These are phyloP conservation scores for Gallinago jamesoni DNA, from an alignment of 2,113 vertebrate genomes.

Conservation along the genomic window DNA sequence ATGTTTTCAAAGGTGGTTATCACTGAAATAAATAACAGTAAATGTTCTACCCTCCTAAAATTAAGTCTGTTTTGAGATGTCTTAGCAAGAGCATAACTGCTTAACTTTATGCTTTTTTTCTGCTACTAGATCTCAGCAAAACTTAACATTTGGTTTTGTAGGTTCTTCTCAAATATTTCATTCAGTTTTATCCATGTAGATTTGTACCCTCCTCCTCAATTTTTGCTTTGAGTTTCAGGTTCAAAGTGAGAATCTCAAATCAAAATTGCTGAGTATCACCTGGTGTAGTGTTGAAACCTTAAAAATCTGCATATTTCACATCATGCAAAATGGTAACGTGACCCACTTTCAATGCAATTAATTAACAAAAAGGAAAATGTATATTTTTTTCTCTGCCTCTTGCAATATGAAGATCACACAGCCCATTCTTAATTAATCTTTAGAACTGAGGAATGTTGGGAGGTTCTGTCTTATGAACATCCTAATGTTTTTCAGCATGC, in stretches of 20 bases:
- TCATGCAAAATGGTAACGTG: not conserved
- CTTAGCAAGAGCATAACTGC: not conserved
- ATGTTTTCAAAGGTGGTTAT: not conserved
- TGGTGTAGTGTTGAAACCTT: not conserved
- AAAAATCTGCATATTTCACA: not conserved
- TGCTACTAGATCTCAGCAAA: not conserved
- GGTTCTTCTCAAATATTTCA: not conserved
- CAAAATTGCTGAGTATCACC: not conserved
- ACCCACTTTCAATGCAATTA: not conserved
- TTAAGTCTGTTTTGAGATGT: not conserved
- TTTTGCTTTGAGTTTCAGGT: not conserved
- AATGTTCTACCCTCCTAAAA: not conserved
- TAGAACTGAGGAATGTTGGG: not conserved
- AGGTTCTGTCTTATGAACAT: not conserved
- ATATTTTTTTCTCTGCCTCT: not conserved
- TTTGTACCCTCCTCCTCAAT: not conserved
- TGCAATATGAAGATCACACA: not conserved
- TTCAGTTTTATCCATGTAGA: not conserved
- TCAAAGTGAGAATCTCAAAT: not conserved
- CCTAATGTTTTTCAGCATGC: not conserved
- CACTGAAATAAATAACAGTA: not conserved
- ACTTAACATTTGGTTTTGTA: not conserved
- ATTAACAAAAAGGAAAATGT: not conserved
- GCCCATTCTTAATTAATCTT: not conserved
- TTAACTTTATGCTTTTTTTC: not conserved